Evolutionary conservation across 2,888 invertebrate genomes (phyloP).

Genomic region (Spatulosminthurus flaviceps): DNA sequence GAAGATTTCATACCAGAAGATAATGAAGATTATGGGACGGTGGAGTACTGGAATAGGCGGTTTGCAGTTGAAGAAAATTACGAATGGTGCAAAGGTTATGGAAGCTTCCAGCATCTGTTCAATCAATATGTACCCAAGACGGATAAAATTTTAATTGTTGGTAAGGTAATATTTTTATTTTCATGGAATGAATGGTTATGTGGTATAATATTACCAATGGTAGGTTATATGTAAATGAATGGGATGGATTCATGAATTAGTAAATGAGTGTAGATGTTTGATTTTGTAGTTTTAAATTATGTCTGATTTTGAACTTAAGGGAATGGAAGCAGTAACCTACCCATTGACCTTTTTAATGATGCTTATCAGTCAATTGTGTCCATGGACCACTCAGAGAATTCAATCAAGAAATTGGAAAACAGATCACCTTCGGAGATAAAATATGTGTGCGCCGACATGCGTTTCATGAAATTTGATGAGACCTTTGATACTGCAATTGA

Average conservation of each 20-base stretch:
- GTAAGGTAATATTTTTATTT: constrained; percentile 35
- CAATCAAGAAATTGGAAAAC: constrained; percentile 65
- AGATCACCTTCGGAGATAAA: constrained; percentile 65
- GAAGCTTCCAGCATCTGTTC: constrained; percentile 38
- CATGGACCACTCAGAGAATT: constrained; percentile 66
- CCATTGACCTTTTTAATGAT: constrained; percentile 65
- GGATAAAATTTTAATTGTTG: constrained; percentile 51
- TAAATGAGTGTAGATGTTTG: neutral
- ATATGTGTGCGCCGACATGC: constrained; percentile 66
- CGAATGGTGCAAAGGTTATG: constrained; percentile 53
- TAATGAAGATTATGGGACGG: constrained; percentile 47
- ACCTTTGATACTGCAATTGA: constrained; percentile 48
- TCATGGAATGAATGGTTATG: neutral
- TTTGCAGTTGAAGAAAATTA: constrained; percentile 50
- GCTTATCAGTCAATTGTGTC: constrained; percentile 66
- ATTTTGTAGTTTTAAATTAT: neutral
- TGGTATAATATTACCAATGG: neutral
- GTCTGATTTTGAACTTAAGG: constrained; percentile 61
- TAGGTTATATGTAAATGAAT: too few relatives aligned
- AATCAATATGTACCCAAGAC: constrained; percentile 38
- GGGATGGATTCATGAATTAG: too few relatives aligned
- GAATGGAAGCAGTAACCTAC: constrained; percentile 67
- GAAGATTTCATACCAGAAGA: constrained; percentile 45
- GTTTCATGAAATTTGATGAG: constrained; percentile 43
- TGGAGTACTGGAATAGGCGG: constrained; percentile 50